Conservation (phyloP, 37 sponge, comb jelly and placozoan species). For the Lycopodina hypogea region DNA sequence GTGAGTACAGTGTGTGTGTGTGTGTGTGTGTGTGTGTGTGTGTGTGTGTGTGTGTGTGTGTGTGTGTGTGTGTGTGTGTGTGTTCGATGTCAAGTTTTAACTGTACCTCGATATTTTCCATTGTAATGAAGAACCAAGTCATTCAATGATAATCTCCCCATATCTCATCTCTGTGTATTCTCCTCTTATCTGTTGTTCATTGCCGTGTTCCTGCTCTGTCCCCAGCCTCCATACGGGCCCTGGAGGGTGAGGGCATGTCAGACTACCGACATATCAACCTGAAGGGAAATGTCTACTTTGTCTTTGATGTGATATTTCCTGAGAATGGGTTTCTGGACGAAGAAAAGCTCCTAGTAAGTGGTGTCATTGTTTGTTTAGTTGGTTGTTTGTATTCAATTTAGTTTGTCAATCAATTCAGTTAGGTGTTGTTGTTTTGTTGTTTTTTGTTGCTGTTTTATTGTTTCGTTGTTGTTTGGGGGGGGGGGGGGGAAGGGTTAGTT, state of each 20-base stretch:
- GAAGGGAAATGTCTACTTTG: slow-evolving; percentile 87
- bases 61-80: too few relatives aligned
- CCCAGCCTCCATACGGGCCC: slow-evolving; percentile 52
- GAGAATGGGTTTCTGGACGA: slow-evolving; percentile 39
- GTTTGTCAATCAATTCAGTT: not conserved
- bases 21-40: too few relatives aligned
- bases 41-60: too few relatives aligned
- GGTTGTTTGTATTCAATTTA: not conserved
- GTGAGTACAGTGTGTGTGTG: not conserved
- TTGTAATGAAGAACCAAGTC: too few relatives aligned
- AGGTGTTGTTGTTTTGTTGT: too few relatives aligned
- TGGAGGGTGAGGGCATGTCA: slow-evolving; percentile 84
- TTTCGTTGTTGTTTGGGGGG: not conserved
- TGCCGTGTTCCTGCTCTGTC: not conserved
- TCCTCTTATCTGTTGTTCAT: not conserved
- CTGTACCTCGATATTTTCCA: too few relatives aligned
- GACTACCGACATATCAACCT: slow-evolving; percentile 23
- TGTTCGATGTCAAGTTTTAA: too few relatives aligned
- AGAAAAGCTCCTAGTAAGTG: slow-evolving; percentile 38
- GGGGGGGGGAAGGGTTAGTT: too few relatives aligned
- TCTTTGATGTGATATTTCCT: slow-evolving; percentile 86
- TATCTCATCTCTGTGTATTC: not conserved
- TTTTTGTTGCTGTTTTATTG: not conserved
- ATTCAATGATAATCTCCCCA: too few relatives aligned
- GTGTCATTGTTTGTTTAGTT: not conserved